Percentiles rank a stretch among this genome's conserved stretches.
phyloP scores from a whole-genome alignment of 2,797 vertebrate species.

The Catostomus latipinnis region DNA sequence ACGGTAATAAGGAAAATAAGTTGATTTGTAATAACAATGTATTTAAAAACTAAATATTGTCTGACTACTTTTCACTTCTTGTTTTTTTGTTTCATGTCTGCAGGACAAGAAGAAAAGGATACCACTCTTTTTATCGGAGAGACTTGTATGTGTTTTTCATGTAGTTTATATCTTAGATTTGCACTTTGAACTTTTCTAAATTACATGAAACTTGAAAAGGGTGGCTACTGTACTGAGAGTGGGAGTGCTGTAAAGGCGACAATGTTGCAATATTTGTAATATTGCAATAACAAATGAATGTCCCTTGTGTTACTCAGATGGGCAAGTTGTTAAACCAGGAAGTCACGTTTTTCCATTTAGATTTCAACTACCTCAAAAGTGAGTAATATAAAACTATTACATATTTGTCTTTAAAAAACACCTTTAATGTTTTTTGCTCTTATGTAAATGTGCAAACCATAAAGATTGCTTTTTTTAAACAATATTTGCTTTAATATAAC shows the following conservation, averaged over 20 bases:
- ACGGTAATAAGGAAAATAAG: no score
- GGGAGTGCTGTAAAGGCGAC: no score
- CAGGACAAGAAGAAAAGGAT: constrained; percentile 35
- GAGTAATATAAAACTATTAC: constrained; percentile 67
- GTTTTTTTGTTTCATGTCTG: background rate
- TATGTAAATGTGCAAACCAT: background rate
- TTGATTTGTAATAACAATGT: background rate
- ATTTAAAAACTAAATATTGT: background rate
- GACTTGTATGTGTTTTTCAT: constrained; percentile 45
- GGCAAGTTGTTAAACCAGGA: constrained; percentile 74
- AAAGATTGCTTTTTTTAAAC: no score
- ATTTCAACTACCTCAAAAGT: constrained; percentile 89
- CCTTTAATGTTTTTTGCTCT: background rate
- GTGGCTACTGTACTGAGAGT: no score
- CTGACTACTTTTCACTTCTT: background rate
- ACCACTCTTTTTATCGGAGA: constrained; percentile 45
- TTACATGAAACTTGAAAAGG: no score
- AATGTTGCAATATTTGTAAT: no score
- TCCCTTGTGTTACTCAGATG: constrained; percentile 63
- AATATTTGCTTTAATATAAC: no score
- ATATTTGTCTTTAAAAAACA: background rate
- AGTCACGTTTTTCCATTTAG: constrained; percentile 89
- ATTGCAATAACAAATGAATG: no score
- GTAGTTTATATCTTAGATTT: no score
- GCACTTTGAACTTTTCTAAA: no score